These are phyloP conservation scores for Steromphala cineraria DNA, from an alignment of 2,888 invertebrate species.

Conservation along the genomic window DNA sequence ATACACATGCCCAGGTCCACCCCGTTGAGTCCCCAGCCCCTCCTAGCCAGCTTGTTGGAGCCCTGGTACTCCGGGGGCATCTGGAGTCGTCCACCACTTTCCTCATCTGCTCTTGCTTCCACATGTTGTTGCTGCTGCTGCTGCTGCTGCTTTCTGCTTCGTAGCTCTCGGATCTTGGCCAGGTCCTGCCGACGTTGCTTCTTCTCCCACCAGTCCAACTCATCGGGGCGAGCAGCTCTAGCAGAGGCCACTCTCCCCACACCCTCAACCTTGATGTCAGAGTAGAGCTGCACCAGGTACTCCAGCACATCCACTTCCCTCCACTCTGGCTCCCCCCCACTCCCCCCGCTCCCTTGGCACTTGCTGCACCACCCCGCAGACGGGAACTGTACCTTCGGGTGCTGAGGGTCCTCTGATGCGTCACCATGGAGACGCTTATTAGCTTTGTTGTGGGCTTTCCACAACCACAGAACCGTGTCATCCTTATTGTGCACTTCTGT, in stretches of 20 bases:
- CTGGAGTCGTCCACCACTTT: not conserved
- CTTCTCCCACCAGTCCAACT: slow-evolving; percentile 67
- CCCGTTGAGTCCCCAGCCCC: slow-evolving; percentile 51
- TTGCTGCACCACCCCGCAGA: slow-evolving; percentile 80
- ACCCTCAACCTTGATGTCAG: slow-evolving; percentile 43
- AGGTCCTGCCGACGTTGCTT: slow-evolving; percentile 57
- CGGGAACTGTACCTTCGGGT: slow-evolving; percentile 94
- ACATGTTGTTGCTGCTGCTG: not conserved
- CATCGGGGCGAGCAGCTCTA: not conserved
- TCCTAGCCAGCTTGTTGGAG: not conserved
- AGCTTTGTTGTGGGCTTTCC: slow-evolving; percentile 92
- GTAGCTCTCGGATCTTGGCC: slow-evolving; percentile 49
- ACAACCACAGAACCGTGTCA: slow-evolving; percentile 91
- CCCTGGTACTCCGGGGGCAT: not conserved
- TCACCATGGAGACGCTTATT: slow-evolving; percentile 91
- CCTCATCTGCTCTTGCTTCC: not conserved
- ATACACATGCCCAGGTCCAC: slow-evolving; percentile 71
- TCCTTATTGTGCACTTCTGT: slow-evolving; percentile 83
- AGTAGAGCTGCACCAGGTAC: slow-evolving; percentile 60
- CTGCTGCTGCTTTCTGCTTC: slow-evolving; percentile 38
- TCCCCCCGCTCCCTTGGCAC: slow-evolving; percentile 47
- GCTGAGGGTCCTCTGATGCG: slow-evolving; percentile 89
- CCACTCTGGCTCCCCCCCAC: slow-evolving; percentile 35
- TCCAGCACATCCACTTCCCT: slow-evolving; percentile 49
- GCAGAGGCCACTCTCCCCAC: not conserved